These are phyloP conservation scores for Cryptotermes secundus DNA, from an alignment of 1,140 invertebrate genomes.

Conservation along the genomic window DNA sequence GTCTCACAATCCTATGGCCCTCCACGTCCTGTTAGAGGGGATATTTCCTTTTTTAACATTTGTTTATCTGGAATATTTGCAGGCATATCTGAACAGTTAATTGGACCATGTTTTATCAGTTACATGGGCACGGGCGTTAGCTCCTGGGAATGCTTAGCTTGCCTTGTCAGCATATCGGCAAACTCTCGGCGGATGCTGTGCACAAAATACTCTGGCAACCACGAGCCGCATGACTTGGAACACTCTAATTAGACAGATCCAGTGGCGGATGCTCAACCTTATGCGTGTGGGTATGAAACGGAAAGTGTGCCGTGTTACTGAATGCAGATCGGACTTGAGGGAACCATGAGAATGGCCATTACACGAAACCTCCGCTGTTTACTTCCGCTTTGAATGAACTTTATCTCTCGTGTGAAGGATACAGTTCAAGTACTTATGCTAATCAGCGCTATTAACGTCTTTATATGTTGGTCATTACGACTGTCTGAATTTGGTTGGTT, in stretches of 20 bases:
- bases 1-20: too few species aligned
- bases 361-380: neutral
- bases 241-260: neutral
- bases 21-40: too few species aligned
- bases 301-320: neutral
- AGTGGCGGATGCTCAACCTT: neutral
- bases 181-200: neutral
- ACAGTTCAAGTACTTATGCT: too few species aligned
- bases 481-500: neutral
- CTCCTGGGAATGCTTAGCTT: neutral
- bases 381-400: neutral
- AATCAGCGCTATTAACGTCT: too few species aligned
- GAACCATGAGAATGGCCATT: neutral
- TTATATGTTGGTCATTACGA: too few species aligned
- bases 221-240: neutral
- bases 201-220: neutral
- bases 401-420: too few species aligned
- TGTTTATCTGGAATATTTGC: neutral
- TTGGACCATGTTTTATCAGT: neutral
- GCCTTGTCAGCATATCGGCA: neutral
- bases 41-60: too few species aligned
- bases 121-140: neutral
- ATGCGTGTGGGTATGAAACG: neutral
- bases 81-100: neutral
- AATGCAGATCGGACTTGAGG: too few species aligned